Evolutionary conservation across 2,888 invertebrate genomes (phyloP).

Genomic region (Hyppa rectilinea): DNA sequence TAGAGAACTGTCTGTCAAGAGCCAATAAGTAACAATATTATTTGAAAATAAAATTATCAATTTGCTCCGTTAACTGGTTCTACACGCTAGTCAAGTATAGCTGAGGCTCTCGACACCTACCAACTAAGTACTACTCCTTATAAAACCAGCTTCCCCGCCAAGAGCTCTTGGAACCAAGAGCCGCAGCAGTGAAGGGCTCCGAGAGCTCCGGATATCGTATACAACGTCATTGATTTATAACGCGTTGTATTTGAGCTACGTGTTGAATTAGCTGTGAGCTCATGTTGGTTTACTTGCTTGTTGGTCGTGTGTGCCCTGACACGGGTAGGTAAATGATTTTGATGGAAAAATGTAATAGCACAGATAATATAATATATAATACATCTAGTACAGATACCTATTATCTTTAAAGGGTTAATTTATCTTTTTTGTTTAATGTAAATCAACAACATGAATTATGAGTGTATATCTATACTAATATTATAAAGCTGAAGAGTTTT

Average conservation of each 20-base stretch:
- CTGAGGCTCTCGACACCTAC: constrained; percentile 17
- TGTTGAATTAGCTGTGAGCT: neutral
- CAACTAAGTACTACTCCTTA: constrained; percentile 27
- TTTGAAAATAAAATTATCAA: constrained; percentile 21
- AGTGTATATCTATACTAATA: too few species aligned
- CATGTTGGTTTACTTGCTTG: constrained; percentile 12
- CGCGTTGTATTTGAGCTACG: neutral
- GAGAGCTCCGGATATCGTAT: constrained; percentile 4
- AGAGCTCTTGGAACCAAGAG: constrained; percentile 32
- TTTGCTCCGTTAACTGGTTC: constrained; percentile 3
- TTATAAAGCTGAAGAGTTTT: too few species aligned
- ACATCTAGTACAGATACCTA: too few species aligned
- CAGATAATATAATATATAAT: too few species aligned
- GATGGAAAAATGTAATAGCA: too few species aligned
- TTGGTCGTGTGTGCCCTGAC: too few species aligned
- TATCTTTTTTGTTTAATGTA: too few species aligned
- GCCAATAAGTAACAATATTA: too few species aligned
- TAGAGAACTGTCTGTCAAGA: neutral
- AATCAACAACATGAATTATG: too few species aligned
- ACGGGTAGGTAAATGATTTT: too few species aligned
- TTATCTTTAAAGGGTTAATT: too few species aligned
- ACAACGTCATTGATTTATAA: constrained; percentile 22
- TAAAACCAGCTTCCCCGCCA: constrained; percentile 1
- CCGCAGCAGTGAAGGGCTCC: neutral
- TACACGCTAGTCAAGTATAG: neutral